phyloP scores from a whole-genome alignment of 2,113 vertebrate species.

The Nibea albiflora region DNA sequence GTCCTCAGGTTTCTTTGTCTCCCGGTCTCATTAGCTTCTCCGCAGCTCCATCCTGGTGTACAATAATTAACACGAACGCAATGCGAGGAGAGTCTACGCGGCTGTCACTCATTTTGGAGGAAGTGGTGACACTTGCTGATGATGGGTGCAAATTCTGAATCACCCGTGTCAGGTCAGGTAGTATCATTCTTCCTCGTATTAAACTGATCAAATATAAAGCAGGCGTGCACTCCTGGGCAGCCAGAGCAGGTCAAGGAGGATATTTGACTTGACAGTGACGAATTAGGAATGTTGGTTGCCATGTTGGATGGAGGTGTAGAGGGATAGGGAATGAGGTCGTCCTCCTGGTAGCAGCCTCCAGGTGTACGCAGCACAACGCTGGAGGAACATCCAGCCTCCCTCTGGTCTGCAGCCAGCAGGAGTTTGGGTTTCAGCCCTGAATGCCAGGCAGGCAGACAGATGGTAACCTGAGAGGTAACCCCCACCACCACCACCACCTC shows the following conservation, averaged over 20 bases:
- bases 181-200: not conserved
- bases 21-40: constrained; percentile 53
- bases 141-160: not conserved
- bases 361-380: constrained; percentile 56
- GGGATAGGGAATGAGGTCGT: constrained; percentile 38
- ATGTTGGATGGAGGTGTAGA: constrained; percentile 31
- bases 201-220: constrained; percentile 20
- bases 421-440: constrained; percentile 49
- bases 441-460: constrained; percentile 63
- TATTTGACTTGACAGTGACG: constrained; percentile 67
- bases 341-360: constrained; percentile 38
- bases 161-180: not conserved
- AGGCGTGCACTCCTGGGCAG: not conserved
- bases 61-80: constrained; percentile 44
- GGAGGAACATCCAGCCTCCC: constrained; percentile 43
- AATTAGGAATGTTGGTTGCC: constrained; percentile 62
- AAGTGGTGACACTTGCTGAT: constrained; percentile 11
- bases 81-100: constrained; percentile 45
- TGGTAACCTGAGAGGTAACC: constrained; percentile 70
- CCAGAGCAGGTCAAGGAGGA: constrained; percentile 22
- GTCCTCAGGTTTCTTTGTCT: constrained; percentile 62
- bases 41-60: constrained; percentile 9
- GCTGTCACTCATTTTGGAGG: constrained; percentile 51
- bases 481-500: not conserved
- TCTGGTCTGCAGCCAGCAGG: constrained; percentile 60